Base-by-base conservation (phyloP, 2,888 invertebrate genomes). In the Nemotelus nigrinus region DNA sequence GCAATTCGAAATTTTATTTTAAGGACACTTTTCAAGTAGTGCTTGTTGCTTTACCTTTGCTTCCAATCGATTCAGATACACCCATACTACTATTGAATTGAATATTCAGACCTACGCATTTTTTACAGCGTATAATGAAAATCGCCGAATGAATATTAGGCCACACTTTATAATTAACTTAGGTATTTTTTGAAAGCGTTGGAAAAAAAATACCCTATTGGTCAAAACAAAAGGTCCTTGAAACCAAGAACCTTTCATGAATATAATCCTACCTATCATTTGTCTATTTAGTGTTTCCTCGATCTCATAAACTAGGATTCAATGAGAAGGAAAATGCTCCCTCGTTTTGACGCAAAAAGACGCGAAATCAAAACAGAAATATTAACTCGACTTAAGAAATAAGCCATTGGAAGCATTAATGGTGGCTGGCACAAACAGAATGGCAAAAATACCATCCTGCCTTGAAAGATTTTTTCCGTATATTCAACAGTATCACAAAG, bases 341-440 rank as follows among this genome's bases (percentile, higher is more conserved):
- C 64, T 64, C 58, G 44, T 55, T 76, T 70, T 63, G 75, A 63
- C 75, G 70, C 78, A 70, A 76, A 70, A 55, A 70, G 78, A 78
- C 78, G 78, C 57, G 76, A 78, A 78, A 78, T 78, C 78, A 78
- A 78, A 78, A 78, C 71, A 76, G 76, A 78, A 68, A 74, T 74
- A 74, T 74, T 74, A 74, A 74, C 72, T 44, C 45, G 60, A 72
- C 63, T 74, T 74, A 63, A 63, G 74, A 60, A 72, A 74, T 60
- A 48, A 74, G 74, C 74, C 74, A 74, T 74, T 74, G 74, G 47
- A 63, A 74, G 48, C 47, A 41, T 60, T 50, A 5, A 43, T 6
- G 55, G 55, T 70, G 70, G 60, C 41, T 4, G 60, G 43, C 55
- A 50, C 63, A 60, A 74, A 74, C 44, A 5, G 44, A 25, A 25